These are phyloP conservation scores for Drosophila gunungcola DNA, from an alignment of 1,140 invertebrate genomes.

Conservation along the genomic window DNA sequence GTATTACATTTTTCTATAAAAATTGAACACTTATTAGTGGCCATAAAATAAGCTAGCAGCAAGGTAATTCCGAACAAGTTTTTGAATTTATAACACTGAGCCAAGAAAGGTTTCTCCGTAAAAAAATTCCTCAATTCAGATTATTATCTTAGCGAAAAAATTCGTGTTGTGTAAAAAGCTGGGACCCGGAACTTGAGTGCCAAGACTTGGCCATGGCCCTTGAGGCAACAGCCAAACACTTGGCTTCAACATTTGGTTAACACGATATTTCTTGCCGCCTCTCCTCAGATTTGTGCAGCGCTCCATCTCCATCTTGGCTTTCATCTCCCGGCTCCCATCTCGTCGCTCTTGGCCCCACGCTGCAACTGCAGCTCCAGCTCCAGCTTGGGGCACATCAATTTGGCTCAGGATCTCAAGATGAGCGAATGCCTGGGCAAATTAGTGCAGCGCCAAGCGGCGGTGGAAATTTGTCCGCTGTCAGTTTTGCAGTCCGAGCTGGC, in stretches of 20 bases:
- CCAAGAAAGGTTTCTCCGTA: too few relatives aligned
- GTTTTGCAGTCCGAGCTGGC: constrained; percentile 68
- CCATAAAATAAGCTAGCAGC: too few relatives aligned
- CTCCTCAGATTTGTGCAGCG: constrained; percentile 63
- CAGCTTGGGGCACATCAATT: constrained; percentile 71
- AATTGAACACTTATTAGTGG: too few relatives aligned
- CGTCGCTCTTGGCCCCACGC: constrained; percentile 1
- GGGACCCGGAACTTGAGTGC: constrained; percentile 1
- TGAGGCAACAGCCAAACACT: constrained; percentile 68
- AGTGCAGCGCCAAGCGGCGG: constrained; percentile 76
- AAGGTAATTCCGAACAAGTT: too few relatives aligned
- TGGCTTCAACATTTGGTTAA: constrained; percentile 79
- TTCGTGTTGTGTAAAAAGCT: constrained; percentile 1
- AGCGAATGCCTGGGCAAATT: constrained; percentile 80
- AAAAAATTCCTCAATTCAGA: neutral
- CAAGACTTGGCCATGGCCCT: constrained; percentile 46
- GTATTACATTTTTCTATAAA: too few relatives aligned
- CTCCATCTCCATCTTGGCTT: constrained; percentile 12
- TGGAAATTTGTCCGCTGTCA: constrained; percentile 79
- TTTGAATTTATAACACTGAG: too few relatives aligned
- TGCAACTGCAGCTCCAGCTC: constrained; percentile 60
- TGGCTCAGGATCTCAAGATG: constrained; percentile 73
- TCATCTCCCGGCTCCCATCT: constrained; percentile 9
- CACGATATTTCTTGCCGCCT: constrained; percentile 72
- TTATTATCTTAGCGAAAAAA: neutral